Conservation (phyloP, 2,888 invertebrate genomes). For the Xestia ashworthii region DNA sequence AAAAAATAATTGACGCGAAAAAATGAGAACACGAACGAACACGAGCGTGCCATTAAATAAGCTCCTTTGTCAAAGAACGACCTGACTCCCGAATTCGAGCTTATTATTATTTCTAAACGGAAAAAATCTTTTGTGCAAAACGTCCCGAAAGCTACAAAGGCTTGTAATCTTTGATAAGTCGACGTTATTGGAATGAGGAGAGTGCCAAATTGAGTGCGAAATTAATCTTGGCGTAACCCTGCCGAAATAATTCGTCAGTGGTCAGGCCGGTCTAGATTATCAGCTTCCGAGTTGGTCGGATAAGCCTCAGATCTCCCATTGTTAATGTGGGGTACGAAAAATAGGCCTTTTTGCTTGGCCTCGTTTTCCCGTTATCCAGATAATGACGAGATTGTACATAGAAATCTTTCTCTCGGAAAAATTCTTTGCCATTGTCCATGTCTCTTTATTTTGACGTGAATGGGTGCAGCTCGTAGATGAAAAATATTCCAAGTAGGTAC, state of each 20-base stretch:
- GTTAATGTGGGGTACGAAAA: constrained; percentile 65
- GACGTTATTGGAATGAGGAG: constrained; percentile 61
- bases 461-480: constrained; percentile 33
- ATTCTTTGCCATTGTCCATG: constrained; percentile 38
- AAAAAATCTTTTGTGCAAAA: constrained; percentile 56
- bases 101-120: constrained; percentile 58
- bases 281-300: constrained; percentile 55
- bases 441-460: constrained; percentile 46
- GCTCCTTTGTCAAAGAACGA: constrained; percentile 60
- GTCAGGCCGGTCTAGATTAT: constrained; percentile 62
- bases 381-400: constrained; percentile 51
- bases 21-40: constrained; percentile 50
- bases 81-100: constrained; percentile 56
- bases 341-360: constrained; percentile 44
- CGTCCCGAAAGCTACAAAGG: constrained; percentile 36
- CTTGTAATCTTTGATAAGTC: constrained; percentile 61
- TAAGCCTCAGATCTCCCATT: constrained; percentile 67
- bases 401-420: constrained; percentile 47
- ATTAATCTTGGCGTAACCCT: constrained; percentile 66
- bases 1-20: constrained; percentile 60
- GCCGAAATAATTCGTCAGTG: constrained; percentile 67
- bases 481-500: constrained; percentile 22
- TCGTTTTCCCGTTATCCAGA: constrained; percentile 40
- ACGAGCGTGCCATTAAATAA: constrained; percentile 59
- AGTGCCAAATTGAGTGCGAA: constrained; percentile 66